Evolutionary conservation across 2,888 invertebrate species (phyloP).

Genomic region (Agonopterix heracliana): DNA sequence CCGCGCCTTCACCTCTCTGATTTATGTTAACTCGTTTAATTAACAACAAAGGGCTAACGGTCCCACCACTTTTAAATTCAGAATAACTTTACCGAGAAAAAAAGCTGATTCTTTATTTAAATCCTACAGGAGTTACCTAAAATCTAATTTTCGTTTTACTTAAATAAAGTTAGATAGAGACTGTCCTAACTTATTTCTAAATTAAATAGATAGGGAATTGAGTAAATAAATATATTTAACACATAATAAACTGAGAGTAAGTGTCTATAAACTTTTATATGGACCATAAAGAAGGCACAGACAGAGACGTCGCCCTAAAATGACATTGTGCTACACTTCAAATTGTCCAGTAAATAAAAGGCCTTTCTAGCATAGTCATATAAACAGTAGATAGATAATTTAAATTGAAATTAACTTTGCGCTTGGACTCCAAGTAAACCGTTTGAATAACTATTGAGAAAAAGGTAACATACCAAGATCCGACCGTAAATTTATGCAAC

Average conservation of each 20-base stretch:
- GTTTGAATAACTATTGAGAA: no score
- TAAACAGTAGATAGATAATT: no score
- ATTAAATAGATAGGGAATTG: conserved; percentile 33
- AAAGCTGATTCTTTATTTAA: no score
- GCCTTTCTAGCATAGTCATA: background rate
- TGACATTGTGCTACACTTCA: conserved; percentile 25
- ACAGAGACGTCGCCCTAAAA: conserved; percentile 19
- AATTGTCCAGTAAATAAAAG: conserved; percentile 14
- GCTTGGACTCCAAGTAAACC: no score
- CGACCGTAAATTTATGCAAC: no score
- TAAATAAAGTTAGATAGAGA: no score
- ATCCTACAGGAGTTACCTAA: no score
- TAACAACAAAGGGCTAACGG: conserved; percentile 19
- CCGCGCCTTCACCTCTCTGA: conserved; percentile 29
- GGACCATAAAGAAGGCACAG: conserved; percentile 31
- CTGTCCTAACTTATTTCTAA: conserved; percentile 11
- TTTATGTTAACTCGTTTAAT: conserved; percentile 52
- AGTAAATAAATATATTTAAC: conserved; percentile 39
- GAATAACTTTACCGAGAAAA: background rate
- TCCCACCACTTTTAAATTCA: conserved; percentile 6
- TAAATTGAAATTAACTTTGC: no score
- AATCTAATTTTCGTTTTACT: no score
- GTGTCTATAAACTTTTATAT: conserved; percentile 40
- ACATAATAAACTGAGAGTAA: conserved; percentile 37
- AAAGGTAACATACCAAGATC: no score